Base-by-base conservation (phyloP, 2,113 vertebrate species). In the Vicugna pacos region DNA sequence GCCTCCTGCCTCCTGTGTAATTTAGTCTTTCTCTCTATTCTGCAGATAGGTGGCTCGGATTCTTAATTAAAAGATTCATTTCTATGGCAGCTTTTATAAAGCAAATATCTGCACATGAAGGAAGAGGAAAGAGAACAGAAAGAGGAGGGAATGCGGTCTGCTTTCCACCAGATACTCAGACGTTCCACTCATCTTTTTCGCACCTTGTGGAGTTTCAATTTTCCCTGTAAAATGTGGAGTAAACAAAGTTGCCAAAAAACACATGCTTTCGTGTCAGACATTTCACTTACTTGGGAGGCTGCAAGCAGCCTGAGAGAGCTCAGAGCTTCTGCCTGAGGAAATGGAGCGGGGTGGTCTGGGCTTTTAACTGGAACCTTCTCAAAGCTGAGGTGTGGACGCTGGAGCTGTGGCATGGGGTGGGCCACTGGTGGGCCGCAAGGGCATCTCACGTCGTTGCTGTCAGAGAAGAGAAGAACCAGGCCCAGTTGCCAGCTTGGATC, bases 261-360 rank as follows among this genome's bases (percentile, higher is more conserved):
- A 98, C 98, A 98, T 98, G 98, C 96, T 98, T 98, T 96, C 83
- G 77, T 98, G 98, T 98, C 98, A 98, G 98, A 98, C 98, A 98
- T 98, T 98, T 98, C 98, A 98, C 97, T 98, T 98, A 97, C 98
- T 98, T 97, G 84, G 97, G 98, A 98, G 98, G 95, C 94, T 97
- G 95, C 96, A 98, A 97, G 96, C 98, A 98, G 97, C 97, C 98
- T 97, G 96, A 98, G 97, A 98, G 96, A 30, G 76, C 67, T 98
- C 88, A 81, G 95, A 98, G 97, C 95, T 94, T 94, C 91, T 28
- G 93, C 72, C 86, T 73, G 64, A 93, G 89, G 38, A 89, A 92
- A 97, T 54, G 30, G 48, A 89, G 30, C 52, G 95, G 93, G 92
- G 96, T 91, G 95, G 87, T 79, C 96, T 97, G 95, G 96, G 96